Base-by-base conservation (phyloP, 2,888 invertebrate species). In the Nemurella pictetii region DNA sequence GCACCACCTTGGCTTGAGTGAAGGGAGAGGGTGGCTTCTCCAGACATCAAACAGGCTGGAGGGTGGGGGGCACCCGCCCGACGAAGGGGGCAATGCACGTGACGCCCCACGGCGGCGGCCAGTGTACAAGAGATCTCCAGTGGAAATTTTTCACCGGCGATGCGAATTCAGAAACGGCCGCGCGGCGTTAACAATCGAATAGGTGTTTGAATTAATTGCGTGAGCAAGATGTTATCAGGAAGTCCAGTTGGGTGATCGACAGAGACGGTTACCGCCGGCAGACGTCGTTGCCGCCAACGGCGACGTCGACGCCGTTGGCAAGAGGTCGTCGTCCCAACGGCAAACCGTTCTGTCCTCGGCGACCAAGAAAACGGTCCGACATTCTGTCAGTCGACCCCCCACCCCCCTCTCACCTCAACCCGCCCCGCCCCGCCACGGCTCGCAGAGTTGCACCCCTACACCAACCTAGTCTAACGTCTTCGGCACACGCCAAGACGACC, bases 401-500 rank as follows among this genome's bases (percentile, higher is more conserved):
- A 1, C 75, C 75, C 28, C 28, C 75, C 75, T n/a, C 28, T 26
- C 75, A 2, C 55, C 55, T 20, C 5, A 12, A 2, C 28, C 75
- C 75, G 1, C 55, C 55, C 55, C 5, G 15, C 20, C 5, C 20
- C 55, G 15, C 1, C 55, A 25, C 75, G 27, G 20, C 26, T 26
- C 27, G 27, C 75, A 1, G 28, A 2, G 75, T 25, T 15, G 28
- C 28, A 75, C 26, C 75, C 75, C 28, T 5, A 26, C 80, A 81
- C 36, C 80, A 30, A 30, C 80, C 30, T 36, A 30, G 32, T 36
- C 25, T 36, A 81, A 26, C 80, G 80, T 82, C 82, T 72, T 55
- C 29, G 82, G 82, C 82, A 82, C 82, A 55, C 55, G 82, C 82
- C 55, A 55, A 82, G 82, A 82, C 29, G n/a, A 29, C 80, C 80